A percentile compares a stretch with the other conserved stretches of the same genome.
These are phyloP conservation scores for Hylia prasina DNA, from an alignment of 2,113 vertebrate genomes.

Conservation along the genomic window DNA sequence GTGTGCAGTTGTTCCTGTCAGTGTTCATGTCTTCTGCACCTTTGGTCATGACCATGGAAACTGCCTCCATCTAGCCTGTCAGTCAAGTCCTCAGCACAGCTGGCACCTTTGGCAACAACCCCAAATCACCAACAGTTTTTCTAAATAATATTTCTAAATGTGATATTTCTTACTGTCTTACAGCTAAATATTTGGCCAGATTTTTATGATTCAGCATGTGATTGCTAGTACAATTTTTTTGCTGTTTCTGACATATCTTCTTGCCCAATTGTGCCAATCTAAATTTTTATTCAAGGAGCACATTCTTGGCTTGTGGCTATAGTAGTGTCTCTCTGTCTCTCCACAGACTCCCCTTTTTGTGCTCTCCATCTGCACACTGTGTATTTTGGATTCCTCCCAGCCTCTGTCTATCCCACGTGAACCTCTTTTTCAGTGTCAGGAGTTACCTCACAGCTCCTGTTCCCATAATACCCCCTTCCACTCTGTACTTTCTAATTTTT, in stretches of 20 bases:
- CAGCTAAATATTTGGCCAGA: not conserved
- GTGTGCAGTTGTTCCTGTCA: not conserved
- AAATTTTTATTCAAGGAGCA: not conserved
- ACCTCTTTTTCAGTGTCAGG: not conserved
- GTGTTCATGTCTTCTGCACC: not conserved
- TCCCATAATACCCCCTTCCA: not conserved
- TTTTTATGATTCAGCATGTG: not conserved
- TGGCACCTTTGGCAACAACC: not conserved
- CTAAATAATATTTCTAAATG: not conserved
- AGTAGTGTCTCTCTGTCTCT: not conserved
- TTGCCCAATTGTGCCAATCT: not conserved
- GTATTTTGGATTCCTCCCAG: not conserved
- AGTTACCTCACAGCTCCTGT: not conserved
- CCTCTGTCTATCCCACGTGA: not conserved
- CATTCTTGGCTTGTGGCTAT: not conserved
- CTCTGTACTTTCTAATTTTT: not conserved
- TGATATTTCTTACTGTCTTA: not conserved
- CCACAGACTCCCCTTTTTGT: not conserved
- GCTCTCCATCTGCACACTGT: not conserved
- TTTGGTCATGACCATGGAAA: not conserved
- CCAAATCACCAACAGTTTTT: not conserved
- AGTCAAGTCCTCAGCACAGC: not conserved
- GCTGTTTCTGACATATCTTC: not conserved
- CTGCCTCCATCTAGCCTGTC: not conserved
- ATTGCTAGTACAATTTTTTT: not conserved